Base-by-base conservation (phyloP, 1,140 invertebrate species). In the Hylaeus anthracinus region DNA sequence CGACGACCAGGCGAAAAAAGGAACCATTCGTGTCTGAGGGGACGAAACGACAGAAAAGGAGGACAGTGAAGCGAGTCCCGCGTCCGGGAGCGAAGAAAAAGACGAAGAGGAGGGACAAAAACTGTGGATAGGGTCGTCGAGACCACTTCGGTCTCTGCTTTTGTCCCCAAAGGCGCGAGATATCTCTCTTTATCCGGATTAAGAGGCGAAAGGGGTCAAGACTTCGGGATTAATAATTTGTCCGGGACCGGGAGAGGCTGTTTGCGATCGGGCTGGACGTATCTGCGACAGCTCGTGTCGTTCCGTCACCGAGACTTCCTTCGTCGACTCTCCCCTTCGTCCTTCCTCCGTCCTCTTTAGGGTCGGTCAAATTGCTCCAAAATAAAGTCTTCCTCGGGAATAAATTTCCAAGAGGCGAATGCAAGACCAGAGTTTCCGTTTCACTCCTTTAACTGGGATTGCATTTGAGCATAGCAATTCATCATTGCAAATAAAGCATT, bases 181-280 rank as follows among this genome's bases (percentile, higher is more conserved):
- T 87, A 85, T 90, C 88, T 88, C 86, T 89, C 83, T 88, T 89
- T 85, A 81, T 82, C 81, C 82, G 82, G 81, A 89, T 88, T 88
- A 88, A 88, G 86, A 88, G 87, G 79, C 82, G 79, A 86, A 84
- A 86, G 82, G 77, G 89, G 87, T 90, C 85, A 88, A 89, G 88
- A 87, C 85, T 88, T 74, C 9, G 79, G 87, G 89, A 91, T 90
- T 90, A 90, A 91, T 90, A 91, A 90, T 91, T 90, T 89, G 87
- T 89, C 85, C 66, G 79, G 55, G 60, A 39, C 43, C 56, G 55
- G 15, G 51, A 78, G 61, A 39, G 43, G 5, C 26, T 63, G 70
- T n/a, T 75, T 79, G 80, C 55, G 83, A 83, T 82, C 79, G 73
- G 45, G 12, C 2, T 26, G 45, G 85, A 64, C 67, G 73, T 77